Percentiles rank a stretch among this genome's conserved stretches.
These are phyloP conservation scores for Altica lythri DNA, from an alignment of 2,888 invertebrate genomes.

Conservation along the genomic window DNA sequence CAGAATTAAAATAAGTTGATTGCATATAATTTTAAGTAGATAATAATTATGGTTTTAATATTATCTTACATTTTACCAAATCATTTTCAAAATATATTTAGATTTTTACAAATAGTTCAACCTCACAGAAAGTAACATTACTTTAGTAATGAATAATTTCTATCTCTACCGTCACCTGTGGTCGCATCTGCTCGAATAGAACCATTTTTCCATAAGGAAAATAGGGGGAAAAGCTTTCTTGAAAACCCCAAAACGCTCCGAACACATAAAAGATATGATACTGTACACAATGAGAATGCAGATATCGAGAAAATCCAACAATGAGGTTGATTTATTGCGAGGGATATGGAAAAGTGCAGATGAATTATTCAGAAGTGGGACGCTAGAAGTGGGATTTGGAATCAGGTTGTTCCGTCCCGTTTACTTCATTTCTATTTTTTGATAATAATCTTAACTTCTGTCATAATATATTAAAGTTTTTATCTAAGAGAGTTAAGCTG, in stretches of 20 bases:
- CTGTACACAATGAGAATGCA: conserved; percentile 33
- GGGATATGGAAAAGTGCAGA: conserved; percentile 30
- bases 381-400: conserved; percentile 10
- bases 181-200: neutral
- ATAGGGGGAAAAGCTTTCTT: conserved; percentile 1
- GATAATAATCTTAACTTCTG: neutral
- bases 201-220: conserved; percentile 6
- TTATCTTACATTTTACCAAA: too few species aligned
- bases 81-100: too few species aligned
- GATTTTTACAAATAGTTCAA: too few species aligned
- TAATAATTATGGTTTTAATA: too few species aligned
- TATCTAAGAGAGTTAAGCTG: too few species aligned
- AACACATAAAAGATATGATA: conserved; percentile 25
- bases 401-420: neutral
- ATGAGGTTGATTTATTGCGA: conserved; percentile 34
- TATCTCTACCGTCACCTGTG: neutral
- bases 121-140: too few species aligned
- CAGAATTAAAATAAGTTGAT: too few species aligned
- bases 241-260: neutral
- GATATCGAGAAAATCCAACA: conserved; percentile 34
- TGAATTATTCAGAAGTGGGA: conserved; percentile 30
- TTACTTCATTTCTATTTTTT: conserved; percentile 10
- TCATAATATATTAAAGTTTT: too few species aligned
- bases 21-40: too few species aligned
- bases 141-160: conserved; percentile 1